These are phyloP conservation scores for Atta cephalotes DNA, from an alignment of 1,140 invertebrate genomes.

Conservation along the genomic window DNA sequence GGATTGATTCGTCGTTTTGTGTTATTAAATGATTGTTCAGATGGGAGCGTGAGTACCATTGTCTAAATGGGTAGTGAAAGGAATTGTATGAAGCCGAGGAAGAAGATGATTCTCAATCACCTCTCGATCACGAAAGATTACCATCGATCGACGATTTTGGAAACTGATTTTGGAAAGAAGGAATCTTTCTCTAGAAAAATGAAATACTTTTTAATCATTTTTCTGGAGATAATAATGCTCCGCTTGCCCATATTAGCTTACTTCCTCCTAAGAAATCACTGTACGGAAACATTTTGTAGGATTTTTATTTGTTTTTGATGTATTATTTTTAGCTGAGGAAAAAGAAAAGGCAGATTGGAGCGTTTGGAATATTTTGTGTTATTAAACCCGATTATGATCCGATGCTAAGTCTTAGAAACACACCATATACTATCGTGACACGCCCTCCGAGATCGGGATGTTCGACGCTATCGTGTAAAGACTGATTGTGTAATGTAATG, in stretches of 20 bases:
- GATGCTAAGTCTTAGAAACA: constrained; percentile 66
- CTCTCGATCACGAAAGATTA: neutral
- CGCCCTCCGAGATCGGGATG: constrained; percentile 69
- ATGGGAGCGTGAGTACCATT: neutral
- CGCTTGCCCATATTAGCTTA: constrained; percentile 11
- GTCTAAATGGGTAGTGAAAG: neutral
- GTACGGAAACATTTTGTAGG: constrained; percentile 37
- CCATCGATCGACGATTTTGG: neutral
- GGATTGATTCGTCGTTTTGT: constrained; percentile 56
- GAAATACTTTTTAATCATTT: neutral
- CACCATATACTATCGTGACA: constrained; percentile 54
- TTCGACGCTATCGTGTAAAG: constrained; percentile 29
- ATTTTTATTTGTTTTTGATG: constrained; percentile 55
- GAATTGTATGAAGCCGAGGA: neutral
- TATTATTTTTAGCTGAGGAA: neutral
- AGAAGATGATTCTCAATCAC: neutral
- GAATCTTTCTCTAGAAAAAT: neutral
- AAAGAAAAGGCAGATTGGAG: neutral
- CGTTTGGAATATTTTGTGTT: constrained; percentile 26
- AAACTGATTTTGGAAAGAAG: neutral
- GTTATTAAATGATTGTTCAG: constrained; percentile 31
- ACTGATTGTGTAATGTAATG: constrained; percentile 21
- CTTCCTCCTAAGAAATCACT: constrained; percentile 36
- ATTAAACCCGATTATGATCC: constrained; percentile 42
- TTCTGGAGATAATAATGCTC: neutral